Percentiles rank a stretch among this genome's conserved stretches.
Conservation (phyloP, 37 sponge, comb jelly and placozoan genomes). For the Cliona cf. orientalis region DNA sequence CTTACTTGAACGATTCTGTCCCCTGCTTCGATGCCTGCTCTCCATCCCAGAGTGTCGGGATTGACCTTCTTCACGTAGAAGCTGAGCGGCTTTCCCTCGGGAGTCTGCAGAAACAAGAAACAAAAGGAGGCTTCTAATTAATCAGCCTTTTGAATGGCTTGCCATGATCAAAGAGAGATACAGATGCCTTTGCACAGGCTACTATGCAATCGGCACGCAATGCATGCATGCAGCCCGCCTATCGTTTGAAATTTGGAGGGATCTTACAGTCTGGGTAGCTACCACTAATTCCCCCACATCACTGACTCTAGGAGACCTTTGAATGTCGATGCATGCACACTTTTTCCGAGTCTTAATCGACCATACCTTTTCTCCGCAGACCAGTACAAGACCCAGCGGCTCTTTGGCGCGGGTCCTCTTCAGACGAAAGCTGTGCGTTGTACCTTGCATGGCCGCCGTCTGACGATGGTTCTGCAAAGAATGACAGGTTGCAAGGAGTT, state of each 20-base stretch:
- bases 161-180: neutral
- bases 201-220: neutral
- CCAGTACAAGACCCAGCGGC: constrained; percentile 70
- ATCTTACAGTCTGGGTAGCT: no score
- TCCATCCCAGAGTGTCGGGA: constrained; percentile 50
- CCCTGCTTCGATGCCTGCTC: constrained; percentile 64
- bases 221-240: no score
- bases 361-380: constrained; percentile 71
- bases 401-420: constrained; percentile 59
- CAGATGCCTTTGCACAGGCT: neutral
- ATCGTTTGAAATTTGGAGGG: no score
- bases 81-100: constrained; percentile 13
- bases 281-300: neutral
- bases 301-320: no score
- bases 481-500: no score
- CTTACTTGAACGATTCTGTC: constrained; percentile 79
- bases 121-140: neutral
- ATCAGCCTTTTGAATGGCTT: neutral
- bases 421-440: constrained; percentile 40
- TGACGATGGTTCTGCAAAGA: neutral
- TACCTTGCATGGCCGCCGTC: neutral
- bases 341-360: no score
- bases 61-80: constrained; percentile 62
- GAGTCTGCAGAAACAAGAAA: constrained; percentile 8
- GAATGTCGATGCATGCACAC: no score